Base-by-base conservation (phyloP, 2,888 invertebrate genomes). In the Salticus scenicus region DNA sequence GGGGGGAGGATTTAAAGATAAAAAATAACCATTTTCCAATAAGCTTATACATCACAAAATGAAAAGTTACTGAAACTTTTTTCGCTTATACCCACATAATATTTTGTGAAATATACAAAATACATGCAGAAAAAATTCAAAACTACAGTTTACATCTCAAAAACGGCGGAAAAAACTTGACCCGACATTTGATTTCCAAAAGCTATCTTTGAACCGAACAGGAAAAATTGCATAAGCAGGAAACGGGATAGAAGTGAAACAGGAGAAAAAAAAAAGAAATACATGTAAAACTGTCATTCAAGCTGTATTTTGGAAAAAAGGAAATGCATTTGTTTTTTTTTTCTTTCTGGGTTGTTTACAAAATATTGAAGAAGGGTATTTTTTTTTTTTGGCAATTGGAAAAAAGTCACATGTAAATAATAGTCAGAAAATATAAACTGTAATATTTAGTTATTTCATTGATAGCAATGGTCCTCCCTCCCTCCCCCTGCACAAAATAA, bases 231-330 rank as follows among this genome's bases (percentile, higher is more conserved):
- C 7, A 57, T 24, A 57, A 57, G 4, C 20, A 4, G 24, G 5
- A 1, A 4, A 24, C 8, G 24, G 24, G 57, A 17, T 47, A 10
- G 14, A 10, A 17, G n/a, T 10, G n/a, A n/a, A n/a, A n/a, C n/a
- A n/a, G n/a, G n/a, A n/a, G 2, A 12, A 47, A 10, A 47, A 12
- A 5, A 12, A 12, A 14, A 2, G 42, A 12, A 17, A 57, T n/a
- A 24, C 24, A 57, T 57, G 57, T 57, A 57, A 57, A 57, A 57
- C 24, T 24, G 57, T 57, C 20, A 20, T 57, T 57, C 57, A 57
- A 57, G 57, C 20, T 57, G 24, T 24, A 24, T n/a, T 17, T 8
- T 20, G 24, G 24, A 24, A 24, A 57, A n/a, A n/a, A n/a, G n/a
- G 57, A 12, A 24, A 37, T 24, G 12, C 24, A 24, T n/a, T n/a